Conservation (phyloP, 2,113 vertebrate species). For the Ornithorhynchus anatinus region DNA sequence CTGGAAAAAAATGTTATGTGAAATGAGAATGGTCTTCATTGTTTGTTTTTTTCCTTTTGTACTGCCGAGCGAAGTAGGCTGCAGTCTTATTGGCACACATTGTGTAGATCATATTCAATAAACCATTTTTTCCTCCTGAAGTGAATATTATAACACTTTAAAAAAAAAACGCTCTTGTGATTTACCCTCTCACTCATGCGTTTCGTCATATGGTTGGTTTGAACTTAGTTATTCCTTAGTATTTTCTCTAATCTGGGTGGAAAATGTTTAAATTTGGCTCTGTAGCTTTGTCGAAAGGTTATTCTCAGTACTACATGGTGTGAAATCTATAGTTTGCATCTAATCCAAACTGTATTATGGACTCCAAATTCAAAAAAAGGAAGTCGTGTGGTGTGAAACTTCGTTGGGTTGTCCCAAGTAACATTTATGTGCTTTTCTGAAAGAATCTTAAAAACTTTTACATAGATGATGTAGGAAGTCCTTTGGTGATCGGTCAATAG, state of each 20-base stretch:
- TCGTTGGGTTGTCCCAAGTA: neutral
- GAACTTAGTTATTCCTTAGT: neutral
- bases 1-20: neutral
- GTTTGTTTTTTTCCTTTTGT: neutral
- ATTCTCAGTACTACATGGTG: conserved; percentile 37
- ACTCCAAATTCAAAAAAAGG: conserved; percentile 54
- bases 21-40: neutral
- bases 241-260: neutral
- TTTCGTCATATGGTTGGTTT: conserved; percentile 6
- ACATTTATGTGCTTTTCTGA: neutral
- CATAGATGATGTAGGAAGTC: neutral
- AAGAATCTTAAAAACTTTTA: neutral
- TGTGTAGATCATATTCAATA: neutral
- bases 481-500: too few relatives aligned
- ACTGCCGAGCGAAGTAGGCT: neutral
- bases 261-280: conserved; percentile 36
- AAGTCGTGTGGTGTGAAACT: neutral
- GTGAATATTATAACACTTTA: neutral
- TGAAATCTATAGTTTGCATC: conserved; percentile 46
- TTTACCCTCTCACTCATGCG: neutral
- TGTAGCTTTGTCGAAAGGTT: conserved; percentile 43
- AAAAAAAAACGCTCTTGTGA: neutral
- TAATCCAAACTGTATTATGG: conserved; percentile 38
- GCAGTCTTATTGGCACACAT: fast-evolving
- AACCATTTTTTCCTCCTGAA: neutral